Percentiles rank a stretch among this genome's conserved stretches.
Conservation (phyloP, 2,888 invertebrate genomes). For the Ganaspis brasiliensis region DNA sequence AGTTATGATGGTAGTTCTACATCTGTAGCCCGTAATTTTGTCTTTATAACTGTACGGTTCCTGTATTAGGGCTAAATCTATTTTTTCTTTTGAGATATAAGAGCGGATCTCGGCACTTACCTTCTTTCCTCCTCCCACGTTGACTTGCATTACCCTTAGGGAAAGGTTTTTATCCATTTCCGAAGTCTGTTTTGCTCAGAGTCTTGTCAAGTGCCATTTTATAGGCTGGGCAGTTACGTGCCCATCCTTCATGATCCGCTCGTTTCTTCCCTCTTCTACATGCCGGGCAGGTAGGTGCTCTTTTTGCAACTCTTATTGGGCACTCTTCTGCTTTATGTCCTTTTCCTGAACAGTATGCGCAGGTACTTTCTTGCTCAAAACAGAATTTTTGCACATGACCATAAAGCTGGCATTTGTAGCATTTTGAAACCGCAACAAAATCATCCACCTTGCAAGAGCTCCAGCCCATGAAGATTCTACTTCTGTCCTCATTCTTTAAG, state of each 20-base stretch:
- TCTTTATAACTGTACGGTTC: too few species aligned
- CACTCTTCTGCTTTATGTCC: slow-evolving; percentile 43
- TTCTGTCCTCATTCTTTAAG: background rate
- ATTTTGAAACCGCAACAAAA: slow-evolving; percentile 49
- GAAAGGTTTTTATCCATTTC: background rate
- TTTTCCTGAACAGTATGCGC: slow-evolving; percentile 47
- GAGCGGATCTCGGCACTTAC: background rate
- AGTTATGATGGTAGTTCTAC: too few species aligned
- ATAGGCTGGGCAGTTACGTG: slow-evolving; percentile 7
- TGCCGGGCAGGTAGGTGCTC: background rate
- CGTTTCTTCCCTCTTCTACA: background rate
- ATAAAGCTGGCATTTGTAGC: slow-evolving; percentile 58
- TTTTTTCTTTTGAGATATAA: too few species aligned
- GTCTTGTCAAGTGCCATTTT: background rate
- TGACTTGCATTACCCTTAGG: slow-evolving; percentile 7
- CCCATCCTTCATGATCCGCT: background rate
- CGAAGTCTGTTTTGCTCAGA: slow-evolving; percentile 3
- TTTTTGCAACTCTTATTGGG: background rate
- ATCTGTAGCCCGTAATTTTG: too few species aligned
- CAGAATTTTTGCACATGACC: slow-evolving; percentile 55
- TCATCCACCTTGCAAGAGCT: slow-evolving; percentile 50
- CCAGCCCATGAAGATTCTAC: slow-evolving; percentile 46
- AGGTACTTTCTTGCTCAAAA: slow-evolving; percentile 36
- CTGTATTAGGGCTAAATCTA: too few species aligned
- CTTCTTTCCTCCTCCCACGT: slow-evolving; percentile 16